Percentiles rank a stretch among this genome's conserved stretches.
These are phyloP conservation scores for Caenorhabditis doughertyi DNA, from an alignment of 2,888 invertebrate species.

Conservation along the genomic window DNA sequence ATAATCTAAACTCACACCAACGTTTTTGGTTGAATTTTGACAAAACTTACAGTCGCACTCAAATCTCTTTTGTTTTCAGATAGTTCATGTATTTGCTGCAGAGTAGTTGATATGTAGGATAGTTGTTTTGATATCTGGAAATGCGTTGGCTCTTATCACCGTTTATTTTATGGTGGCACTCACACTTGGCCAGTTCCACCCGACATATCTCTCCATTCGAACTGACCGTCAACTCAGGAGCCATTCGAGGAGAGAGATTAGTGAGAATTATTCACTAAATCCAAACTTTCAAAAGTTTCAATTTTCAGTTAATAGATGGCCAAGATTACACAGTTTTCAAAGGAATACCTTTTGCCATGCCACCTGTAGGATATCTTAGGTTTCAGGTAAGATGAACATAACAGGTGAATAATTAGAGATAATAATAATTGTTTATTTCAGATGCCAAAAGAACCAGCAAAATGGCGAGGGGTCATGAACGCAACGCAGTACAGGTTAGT, in stretches of 20 bases:
- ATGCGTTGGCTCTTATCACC: conserved; percentile 64
- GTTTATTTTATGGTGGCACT: conserved; percentile 66
- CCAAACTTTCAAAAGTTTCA: background rate
- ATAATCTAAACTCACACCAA: no score
- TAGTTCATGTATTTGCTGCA: conserved; percentile 61
- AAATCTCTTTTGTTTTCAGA: conserved; percentile 18
- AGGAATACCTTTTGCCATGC: conserved; percentile 83
- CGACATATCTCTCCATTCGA: conserved; percentile 76
- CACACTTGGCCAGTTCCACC: conserved; percentile 45
- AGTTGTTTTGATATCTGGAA: conserved; percentile 56
- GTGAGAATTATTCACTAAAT: conserved; percentile 49
- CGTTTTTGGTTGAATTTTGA: background rate
- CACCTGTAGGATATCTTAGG: conserved; percentile 82
- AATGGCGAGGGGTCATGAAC: conserved; percentile 83
- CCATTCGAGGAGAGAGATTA: conserved; percentile 82
- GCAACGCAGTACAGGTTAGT: conserved; percentile 81
- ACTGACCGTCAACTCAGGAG: conserved; percentile 81
- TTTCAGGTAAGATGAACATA: conserved; percentile 75
- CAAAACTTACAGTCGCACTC: background rate
- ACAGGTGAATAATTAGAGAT: background rate
- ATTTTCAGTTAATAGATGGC: conserved; percentile 68
- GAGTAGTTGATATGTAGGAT: conserved; percentile 67
- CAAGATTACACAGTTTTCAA: conserved; percentile 82
- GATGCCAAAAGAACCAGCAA: conserved; percentile 81
- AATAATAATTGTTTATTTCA: conserved; percentile 56